These are phyloP conservation scores for Schlechtendalia chinensis DNA, from an alignment of 1,140 invertebrate genomes.

Conservation along the genomic window DNA sequence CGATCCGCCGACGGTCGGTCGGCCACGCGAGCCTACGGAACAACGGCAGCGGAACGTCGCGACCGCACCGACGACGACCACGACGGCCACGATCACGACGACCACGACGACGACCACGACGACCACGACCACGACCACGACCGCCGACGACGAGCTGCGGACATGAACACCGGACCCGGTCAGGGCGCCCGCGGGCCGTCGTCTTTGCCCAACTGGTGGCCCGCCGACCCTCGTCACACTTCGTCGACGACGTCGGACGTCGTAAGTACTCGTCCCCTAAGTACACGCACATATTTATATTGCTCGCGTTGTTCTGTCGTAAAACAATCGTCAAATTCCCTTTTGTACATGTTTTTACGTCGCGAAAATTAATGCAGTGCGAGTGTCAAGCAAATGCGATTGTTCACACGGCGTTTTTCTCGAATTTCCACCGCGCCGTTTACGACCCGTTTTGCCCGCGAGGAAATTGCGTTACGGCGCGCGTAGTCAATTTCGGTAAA, in stretches of 20 bases:
- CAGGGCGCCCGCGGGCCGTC: conserved; percentile 37
- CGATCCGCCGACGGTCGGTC: conserved; percentile 6
- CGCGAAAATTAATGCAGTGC: no score
- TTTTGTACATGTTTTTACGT: not conserved
- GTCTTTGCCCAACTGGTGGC: conserved; percentile 33
- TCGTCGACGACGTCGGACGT: conserved; percentile 35
- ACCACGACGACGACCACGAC: not conserved
- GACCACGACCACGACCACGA: not conserved
- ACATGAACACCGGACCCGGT: conserved; percentile 39
- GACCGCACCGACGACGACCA: not conserved
- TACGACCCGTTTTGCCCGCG: no score
- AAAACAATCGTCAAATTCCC: no score
- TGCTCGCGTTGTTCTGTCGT: no score
- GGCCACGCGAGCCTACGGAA: not conserved
- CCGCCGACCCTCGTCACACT: conserved; percentile 22
- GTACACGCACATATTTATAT: no score
- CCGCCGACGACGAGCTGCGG: conserved; percentile 1
- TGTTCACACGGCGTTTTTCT: no score
- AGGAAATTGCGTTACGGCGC: no score
- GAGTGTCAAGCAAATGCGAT: no score
- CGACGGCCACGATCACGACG: not conserved
- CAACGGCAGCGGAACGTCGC: not conserved
- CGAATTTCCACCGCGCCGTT: no score
- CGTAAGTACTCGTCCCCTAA: conserved; percentile 31
- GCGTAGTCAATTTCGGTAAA: no score